Percentiles rank a stretch among this genome's conserved stretches.
Evolutionary conservation across 2,113 vertebrate species (phyloP).

Genomic region (Dascyllus trimaculatus): DNA sequence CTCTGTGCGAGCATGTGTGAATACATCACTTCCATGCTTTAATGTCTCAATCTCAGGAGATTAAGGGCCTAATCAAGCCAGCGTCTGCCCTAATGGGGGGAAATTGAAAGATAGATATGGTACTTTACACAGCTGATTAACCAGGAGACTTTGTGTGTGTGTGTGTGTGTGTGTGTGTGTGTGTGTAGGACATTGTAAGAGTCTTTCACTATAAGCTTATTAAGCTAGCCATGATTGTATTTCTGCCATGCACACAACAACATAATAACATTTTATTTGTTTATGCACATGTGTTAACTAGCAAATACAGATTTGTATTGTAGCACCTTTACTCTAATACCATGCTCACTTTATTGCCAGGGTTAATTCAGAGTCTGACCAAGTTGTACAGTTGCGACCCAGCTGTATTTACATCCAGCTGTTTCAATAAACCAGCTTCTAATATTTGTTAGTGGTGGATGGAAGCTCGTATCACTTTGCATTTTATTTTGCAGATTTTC

Average conservation of each 20-base stretch:
- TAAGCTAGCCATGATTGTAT: constrained; percentile 82
- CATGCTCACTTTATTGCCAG: too few relatives aligned
- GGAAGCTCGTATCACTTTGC: too few relatives aligned
- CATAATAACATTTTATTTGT: constrained; percentile 46
- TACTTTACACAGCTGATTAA: constrained; percentile 97
- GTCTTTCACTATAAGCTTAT: constrained; percentile 89
- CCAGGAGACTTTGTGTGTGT: constrained; percentile 84
- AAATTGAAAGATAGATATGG: constrained; percentile 97
- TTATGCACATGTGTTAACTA: constrained; percentile 10
- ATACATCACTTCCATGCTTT: constrained; percentile 71
- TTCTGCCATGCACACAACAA: constrained; percentile 81
- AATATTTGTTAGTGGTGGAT: too few relatives aligned
- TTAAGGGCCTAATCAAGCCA: constrained; percentile 97
- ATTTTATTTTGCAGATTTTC: too few relatives aligned
- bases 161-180: constrained; percentile 30
- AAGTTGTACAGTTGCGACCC: too few relatives aligned
- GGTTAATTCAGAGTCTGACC: too few relatives aligned
- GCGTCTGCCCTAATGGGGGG: constrained; percentile 94
- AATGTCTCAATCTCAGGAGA: constrained; percentile 89
- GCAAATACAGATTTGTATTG: not conserved
- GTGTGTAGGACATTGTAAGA: constrained; percentile 79
- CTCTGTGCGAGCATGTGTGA: constrained; percentile 45
- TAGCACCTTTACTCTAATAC: too few relatives aligned
- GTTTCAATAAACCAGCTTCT: too few relatives aligned
- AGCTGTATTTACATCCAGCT: too few relatives aligned